Conservation (phyloP, 2,888 invertebrate genomes). For the Pilophorus perplexus region DNA sequence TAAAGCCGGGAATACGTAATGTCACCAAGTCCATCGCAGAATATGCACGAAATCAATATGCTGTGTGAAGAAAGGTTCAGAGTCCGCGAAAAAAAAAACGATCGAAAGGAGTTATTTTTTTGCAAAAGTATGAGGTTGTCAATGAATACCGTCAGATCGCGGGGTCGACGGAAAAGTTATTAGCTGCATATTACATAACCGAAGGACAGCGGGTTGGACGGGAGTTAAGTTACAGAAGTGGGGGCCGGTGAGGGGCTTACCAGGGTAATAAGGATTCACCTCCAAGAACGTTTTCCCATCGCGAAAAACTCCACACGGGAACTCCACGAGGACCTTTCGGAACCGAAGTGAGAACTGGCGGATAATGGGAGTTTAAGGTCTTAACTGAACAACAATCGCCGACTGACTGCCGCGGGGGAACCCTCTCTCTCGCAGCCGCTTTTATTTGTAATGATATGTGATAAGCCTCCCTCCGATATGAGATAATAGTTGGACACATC, state of each 20-base stretch:
- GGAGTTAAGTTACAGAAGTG: conserved; percentile 14
- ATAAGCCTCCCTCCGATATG: conserved; percentile 21
- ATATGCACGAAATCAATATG: not conserved
- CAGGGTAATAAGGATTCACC: not conserved
- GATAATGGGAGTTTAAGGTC: not conserved
- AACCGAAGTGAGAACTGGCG: not conserved
- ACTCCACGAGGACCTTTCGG: not conserved
- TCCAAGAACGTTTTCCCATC: not conserved
- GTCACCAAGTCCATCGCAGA: not conserved
- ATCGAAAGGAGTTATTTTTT: not conserved
- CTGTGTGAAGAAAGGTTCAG: not conserved
- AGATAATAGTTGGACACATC: conserved; percentile 19
- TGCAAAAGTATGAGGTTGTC: not conserved
- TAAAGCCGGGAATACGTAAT: not conserved
- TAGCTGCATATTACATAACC: conserved; percentile 14
- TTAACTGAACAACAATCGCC: conserved; percentile 26
- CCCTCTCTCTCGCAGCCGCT: no score
- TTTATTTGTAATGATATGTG: conserved; percentile 31
- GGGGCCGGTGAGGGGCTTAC: not conserved
- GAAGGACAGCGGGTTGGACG: conserved; percentile 5
- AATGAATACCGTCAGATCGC: conserved; percentile 11
- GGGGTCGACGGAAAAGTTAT: not conserved
- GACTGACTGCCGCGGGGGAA: conserved; percentile 10
- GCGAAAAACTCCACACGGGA: not conserved
- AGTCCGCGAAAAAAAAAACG: not conserved